phyloP scores from a whole-genome alignment of 2,888 invertebrate species.

The Prionchulus punctatus region DNA sequence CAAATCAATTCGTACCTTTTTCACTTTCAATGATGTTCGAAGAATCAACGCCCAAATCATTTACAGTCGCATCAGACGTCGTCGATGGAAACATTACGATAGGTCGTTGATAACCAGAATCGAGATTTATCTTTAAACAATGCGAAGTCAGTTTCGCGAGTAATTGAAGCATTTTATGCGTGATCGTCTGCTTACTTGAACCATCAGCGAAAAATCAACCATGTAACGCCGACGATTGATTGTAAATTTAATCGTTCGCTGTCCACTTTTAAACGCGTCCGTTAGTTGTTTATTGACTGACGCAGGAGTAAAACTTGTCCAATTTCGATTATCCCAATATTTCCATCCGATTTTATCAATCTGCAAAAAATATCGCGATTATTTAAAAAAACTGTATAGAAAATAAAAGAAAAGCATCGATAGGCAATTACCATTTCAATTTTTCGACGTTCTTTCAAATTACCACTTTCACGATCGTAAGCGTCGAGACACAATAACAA shows the following conservation, averaged over 20 bases:
- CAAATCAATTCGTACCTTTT: too few relatives aligned
- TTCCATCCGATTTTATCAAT: constrained; percentile 44
- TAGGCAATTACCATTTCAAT: not conserved
- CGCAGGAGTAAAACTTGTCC: constrained; percentile 56
- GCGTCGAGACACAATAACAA: constrained; percentile 56
- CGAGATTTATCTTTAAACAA: constrained; percentile 56
- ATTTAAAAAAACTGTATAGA: too few relatives aligned
- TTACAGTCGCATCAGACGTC: too few relatives aligned
- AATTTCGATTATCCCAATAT: constrained; percentile 64
- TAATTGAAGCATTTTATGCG: too few relatives aligned
- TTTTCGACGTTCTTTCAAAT: not conserved
- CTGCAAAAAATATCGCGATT: not conserved
- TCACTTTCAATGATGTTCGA: too few relatives aligned
- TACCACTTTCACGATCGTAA: constrained; percentile 45
- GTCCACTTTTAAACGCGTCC: constrained; percentile 57
- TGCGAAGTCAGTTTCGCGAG: too few relatives aligned
- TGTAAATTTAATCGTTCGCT: constrained; percentile 50
- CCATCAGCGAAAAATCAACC: constrained; percentile 60
- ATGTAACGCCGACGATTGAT: constrained; percentile 53
- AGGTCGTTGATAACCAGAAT: constrained; percentile 61
- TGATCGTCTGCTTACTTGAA: constrained; percentile 53
- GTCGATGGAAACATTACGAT: constrained; percentile 45
- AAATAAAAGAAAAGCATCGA: too few relatives aligned
- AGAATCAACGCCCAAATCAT: too few relatives aligned
- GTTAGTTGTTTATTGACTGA: constrained; percentile 58